Conservation (phyloP, 2,888 invertebrate species). For the Agriopis leucophaearia region DNA sequence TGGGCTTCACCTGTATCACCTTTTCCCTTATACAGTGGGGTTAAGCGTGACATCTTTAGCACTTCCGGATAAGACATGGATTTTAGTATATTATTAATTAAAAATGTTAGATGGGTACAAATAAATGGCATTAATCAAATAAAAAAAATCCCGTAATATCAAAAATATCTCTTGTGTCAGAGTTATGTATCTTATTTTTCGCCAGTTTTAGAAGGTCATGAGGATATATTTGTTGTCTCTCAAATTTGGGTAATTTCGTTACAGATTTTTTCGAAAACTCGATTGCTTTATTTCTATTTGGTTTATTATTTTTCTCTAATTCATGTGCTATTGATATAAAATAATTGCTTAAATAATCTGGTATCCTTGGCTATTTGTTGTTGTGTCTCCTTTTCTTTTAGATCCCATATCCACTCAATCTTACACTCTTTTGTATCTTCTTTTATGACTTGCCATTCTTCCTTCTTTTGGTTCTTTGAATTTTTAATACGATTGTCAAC, state of each 20-base stretch:
- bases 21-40: too few relatives aligned
- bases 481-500: constrained; percentile 1
- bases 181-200: neutral
- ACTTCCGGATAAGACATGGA: neutral
- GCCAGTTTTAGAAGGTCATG: neutral
- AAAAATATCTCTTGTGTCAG: neutral
- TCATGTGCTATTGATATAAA: neutral
- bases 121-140: neutral
- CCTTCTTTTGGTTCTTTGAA: constrained; percentile 2
- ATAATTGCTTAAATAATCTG: neutral
- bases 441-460: constrained; percentile 7
- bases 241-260: neutral
- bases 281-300: neutral
- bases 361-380: neutral
- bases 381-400: neutral
- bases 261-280: neutral
- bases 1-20: too few relatives aligned
- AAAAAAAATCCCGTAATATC: neutral
- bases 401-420: neutral
- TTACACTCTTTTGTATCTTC: constrained; percentile 9
- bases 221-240: neutral
- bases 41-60: neutral
- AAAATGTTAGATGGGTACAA: neutral
- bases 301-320: neutral
- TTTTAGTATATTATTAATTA: neutral